A percentile compares a stretch with the other conserved stretches of the same genome.
These are phyloP conservation scores for Rhea pennata DNA, from an alignment of 2,113 vertebrate species.

Conservation along the genomic window DNA sequence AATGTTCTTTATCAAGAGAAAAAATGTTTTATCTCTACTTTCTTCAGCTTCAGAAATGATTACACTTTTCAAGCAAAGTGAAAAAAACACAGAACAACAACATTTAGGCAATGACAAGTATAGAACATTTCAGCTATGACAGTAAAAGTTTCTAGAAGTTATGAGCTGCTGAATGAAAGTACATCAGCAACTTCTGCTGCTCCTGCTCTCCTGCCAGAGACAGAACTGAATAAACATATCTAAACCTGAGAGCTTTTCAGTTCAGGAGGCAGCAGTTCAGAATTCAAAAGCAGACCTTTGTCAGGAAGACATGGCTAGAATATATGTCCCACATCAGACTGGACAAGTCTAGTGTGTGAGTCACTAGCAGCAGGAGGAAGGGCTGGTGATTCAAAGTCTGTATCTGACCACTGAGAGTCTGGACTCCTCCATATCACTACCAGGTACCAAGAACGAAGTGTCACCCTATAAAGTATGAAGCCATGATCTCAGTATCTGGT, in stretches of 20 bases:
- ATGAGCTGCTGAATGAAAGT: background rate
- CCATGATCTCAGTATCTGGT: background rate
- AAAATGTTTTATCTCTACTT: background rate
- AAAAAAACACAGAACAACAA: background rate
- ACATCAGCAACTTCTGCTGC: background rate
- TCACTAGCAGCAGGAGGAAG: background rate
- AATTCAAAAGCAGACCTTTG: background rate
- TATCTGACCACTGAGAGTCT: background rate
- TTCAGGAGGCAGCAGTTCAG: background rate
- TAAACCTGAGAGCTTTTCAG: background rate
- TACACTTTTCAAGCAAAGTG: background rate
- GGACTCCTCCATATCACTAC: background rate
- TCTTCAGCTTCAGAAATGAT: background rate
- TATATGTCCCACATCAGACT: background rate
- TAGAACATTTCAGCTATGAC: background rate
- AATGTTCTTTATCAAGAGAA: constrained; percentile 12
- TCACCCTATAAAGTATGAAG: background rate
- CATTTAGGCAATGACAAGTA: background rate
- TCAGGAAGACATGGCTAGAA: background rate
- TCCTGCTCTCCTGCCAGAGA: background rate
- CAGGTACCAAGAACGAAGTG: background rate
- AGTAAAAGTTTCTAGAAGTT: background rate
- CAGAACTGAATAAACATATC: background rate
- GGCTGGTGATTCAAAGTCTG: background rate
- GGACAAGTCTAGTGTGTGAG: background rate